Evolutionary conservation across 2,888 invertebrate genomes (phyloP).

Genomic region (Drymonia ruficornis): DNA sequence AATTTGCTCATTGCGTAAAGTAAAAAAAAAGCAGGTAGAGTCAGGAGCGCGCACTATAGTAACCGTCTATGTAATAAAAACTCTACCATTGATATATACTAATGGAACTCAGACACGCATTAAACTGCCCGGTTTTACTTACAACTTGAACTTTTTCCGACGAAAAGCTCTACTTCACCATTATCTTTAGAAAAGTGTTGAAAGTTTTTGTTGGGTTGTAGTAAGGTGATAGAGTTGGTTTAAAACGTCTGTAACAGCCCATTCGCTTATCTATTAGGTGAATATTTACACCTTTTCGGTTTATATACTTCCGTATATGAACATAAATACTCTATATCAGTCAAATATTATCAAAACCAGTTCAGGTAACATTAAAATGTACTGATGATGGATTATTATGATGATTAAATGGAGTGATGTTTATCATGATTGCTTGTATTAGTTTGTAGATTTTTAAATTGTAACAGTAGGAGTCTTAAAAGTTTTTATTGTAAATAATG

Average conservation of each 20-base stretch:
- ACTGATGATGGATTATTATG: no score
- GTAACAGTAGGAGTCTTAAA: not conserved
- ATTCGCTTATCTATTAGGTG: constrained; percentile 10
- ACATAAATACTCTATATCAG: not conserved
- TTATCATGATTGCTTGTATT: no score
- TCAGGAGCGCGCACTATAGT: not conserved
- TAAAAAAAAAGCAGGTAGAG: not conserved
- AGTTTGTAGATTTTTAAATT: no score
- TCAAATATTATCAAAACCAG: not conserved
- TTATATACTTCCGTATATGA: not conserved
- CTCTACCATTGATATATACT: constrained; percentile 44
- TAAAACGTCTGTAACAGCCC: constrained; percentile 8
- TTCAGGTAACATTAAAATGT: no score
- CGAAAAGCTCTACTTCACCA: constrained; percentile 18
- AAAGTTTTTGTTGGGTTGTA: constrained; percentile 12
- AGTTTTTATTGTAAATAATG: not conserved
- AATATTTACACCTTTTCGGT: not conserved
- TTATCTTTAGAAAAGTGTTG: constrained; percentile 26
- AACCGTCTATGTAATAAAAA: constrained; percentile 27
- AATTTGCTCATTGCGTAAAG: no score
- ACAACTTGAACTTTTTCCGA: constrained; percentile 22
- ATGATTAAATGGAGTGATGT: no score
- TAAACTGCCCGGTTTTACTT: constrained; percentile 21
- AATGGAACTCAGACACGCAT: constrained; percentile 46
- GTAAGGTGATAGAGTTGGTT: constrained; percentile 15